Base-by-base conservation (phyloP, 2,888 invertebrate species). In the Nemoura dubitans region DNA sequence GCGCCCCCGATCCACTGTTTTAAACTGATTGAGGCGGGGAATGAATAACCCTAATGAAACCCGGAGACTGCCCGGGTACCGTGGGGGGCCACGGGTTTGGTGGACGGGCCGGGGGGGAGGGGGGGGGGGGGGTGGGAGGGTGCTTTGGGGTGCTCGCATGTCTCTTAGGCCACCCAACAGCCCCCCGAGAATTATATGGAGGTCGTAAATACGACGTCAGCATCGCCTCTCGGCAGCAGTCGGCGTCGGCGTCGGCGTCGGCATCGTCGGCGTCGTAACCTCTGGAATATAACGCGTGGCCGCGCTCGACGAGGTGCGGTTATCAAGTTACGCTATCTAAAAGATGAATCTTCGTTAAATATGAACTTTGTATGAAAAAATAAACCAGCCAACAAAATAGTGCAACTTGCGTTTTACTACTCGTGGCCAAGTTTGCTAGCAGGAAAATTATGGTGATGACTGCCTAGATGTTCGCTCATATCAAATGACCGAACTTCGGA, bases 21-120 rank as follows among this genome's bases (percentile, higher is more conserved):
- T 86, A 88, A 88, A 87, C 87, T 87, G 88, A 88, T 88, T 88
- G 88, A 88, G 88, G 84, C 86, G 82, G 84, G 87, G 86, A 87
- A 87, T 87, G 86, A 78, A 78, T 59, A 59, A 86, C 86, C 87
- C 86, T 88, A 88, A 88, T 88, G 87, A 88, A 88, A 87, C 86
- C 76, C 78, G 88, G 83, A 86, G 77, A 81, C 36, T 36, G 36
- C 59, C 16, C 1, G 59, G 14, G 59, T n/a, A n/a, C n/a, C n/a
- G n/a, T n/a, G n/a, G n/a, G n/a, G n/a, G n/a, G n/a, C n/a, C n/a
- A n/a, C n/a, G n/a, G n/a, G n/a, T n/a, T n/a, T n/a, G n/a, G n/a
- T n/a, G n/a, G n/a, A n/a, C n/a, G n/a, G n/a, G n/a, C 21, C 21
- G 21, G 16, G 59, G 59, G 59, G 59, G 14, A 14, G 16, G 6